Conservation (phyloP, 2,888 invertebrate species). For the Mylabris sibirica region DNA sequence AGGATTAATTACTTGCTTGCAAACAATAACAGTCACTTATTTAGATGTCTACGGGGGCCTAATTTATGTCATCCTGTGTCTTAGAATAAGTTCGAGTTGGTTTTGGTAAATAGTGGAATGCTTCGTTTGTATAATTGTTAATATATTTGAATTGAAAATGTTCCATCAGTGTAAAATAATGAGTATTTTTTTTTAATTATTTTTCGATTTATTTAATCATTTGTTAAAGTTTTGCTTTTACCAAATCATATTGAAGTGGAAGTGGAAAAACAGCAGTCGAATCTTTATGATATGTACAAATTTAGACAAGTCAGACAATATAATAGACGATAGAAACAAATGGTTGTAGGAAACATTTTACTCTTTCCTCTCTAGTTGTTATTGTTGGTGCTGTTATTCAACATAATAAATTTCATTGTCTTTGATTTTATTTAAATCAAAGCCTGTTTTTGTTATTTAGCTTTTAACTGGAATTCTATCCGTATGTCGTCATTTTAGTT, state of each 20-base stretch:
- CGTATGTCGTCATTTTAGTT: not conserved
- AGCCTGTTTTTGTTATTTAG: not conserved
- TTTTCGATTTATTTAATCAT: no score
- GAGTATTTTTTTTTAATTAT: not conserved
- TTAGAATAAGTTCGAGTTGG: constrained; percentile 4
- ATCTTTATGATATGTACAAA: not conserved
- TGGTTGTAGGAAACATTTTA: not conserved
- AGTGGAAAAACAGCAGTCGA: not conserved
- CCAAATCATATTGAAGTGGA: no score
- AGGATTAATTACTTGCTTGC: constrained; percentile 15
- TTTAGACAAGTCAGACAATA: not conserved
- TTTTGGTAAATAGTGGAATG: not conserved
- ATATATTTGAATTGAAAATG: not conserved
- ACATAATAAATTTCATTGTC: not conserved
- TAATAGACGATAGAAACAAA: constrained; percentile 4
- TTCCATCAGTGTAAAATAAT: not conserved
- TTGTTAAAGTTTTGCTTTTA: no score
- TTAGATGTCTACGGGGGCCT: constrained; percentile 37
- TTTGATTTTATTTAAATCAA: not conserved
- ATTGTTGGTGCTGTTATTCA: not conserved
- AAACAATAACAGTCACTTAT: constrained; percentile 43
- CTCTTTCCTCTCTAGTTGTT: not conserved
- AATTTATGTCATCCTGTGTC: constrained; percentile 32
- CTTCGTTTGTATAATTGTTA: not conserved
- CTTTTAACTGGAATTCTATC: not conserved